A percentile compares a stretch with the other conserved stretches of the same genome.
Evolutionary conservation across 2,113 vertebrate genomes (phyloP).

Genomic region (Albula goreensis): DNA sequence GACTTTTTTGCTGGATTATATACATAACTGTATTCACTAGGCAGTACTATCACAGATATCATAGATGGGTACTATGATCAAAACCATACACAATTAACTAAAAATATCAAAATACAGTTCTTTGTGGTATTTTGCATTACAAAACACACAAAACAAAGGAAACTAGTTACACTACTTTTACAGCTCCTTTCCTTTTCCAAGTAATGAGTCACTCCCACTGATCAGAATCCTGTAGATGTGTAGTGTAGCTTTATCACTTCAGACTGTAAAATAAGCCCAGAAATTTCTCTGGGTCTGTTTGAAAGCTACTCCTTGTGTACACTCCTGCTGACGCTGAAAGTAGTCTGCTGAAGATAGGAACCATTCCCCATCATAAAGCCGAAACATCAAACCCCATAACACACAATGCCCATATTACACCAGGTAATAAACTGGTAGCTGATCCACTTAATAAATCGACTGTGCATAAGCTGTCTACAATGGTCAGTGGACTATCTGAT

Average conservation of each 20-base stretch:
- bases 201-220: slow-evolving; percentile 28
- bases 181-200: slow-evolving; percentile 39
- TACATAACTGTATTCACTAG: too few species aligned
- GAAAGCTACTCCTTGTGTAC: slow-evolving; percentile 36
- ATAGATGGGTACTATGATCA: too few species aligned
- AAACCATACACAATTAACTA: too few species aligned
- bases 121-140: too few species aligned
- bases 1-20: too few species aligned
- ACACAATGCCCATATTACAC: neutral
- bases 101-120: too few species aligned
- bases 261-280: slow-evolving; percentile 16
- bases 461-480: neutral
- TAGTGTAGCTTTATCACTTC: neutral
- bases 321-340: neutral
- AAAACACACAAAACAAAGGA: neutral
- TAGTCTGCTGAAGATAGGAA: neutral
- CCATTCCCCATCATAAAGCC: neutral
- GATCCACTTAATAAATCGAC: too few species aligned
- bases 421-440: neutral
- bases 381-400: neutral
- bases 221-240: neutral
- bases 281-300: slow-evolving; percentile 27
- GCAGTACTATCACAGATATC: too few species aligned
- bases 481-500: neutral
- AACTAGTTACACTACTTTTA: slow-evolving; percentile 15